phyloP scores from a whole-genome alignment of 2,888 invertebrate genomes.

The Tineola bisselliella region DNA sequence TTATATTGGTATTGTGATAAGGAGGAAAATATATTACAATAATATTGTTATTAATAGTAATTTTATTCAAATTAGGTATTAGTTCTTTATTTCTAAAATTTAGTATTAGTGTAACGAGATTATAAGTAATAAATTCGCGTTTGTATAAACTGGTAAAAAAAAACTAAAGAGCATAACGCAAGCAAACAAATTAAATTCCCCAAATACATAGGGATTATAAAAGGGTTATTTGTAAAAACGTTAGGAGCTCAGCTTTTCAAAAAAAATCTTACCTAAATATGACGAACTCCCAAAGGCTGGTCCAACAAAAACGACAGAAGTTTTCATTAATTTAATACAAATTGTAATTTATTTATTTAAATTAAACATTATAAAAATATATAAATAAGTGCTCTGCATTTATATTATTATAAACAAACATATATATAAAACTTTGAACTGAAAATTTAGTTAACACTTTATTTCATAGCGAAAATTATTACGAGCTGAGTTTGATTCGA shows the following conservation, averaged over 20 bases:
- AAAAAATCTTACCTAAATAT: background rate
- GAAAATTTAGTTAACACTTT: background rate
- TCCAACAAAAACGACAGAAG: background rate
- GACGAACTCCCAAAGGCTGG: background rate
- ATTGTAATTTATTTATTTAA: too few species aligned
- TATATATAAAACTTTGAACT: too few species aligned
- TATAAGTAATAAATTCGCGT: background rate
- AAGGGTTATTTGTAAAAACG: background rate
- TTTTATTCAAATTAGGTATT: too few species aligned
- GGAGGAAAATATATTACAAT: too few species aligned
- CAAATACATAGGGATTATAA: background rate
- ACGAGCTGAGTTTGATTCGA: background rate
- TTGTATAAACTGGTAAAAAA: background rate
- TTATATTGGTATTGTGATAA: too few species aligned
- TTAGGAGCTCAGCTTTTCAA: background rate
- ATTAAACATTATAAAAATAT: background rate
- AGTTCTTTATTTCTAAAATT: too few species aligned
- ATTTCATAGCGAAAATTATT: background rate
- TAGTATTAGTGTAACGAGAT: background rate
- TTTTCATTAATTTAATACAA: background rate
- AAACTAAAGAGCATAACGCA: background rate
- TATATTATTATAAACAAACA: too few species aligned
- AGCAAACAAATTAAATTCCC: background rate
- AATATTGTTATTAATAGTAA: too few species aligned
- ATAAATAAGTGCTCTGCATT: background rate